These are phyloP conservation scores for Paramacrobiotus metropolitanus DNA, from an alignment of 1,140 invertebrate species.

Conservation along the genomic window DNA sequence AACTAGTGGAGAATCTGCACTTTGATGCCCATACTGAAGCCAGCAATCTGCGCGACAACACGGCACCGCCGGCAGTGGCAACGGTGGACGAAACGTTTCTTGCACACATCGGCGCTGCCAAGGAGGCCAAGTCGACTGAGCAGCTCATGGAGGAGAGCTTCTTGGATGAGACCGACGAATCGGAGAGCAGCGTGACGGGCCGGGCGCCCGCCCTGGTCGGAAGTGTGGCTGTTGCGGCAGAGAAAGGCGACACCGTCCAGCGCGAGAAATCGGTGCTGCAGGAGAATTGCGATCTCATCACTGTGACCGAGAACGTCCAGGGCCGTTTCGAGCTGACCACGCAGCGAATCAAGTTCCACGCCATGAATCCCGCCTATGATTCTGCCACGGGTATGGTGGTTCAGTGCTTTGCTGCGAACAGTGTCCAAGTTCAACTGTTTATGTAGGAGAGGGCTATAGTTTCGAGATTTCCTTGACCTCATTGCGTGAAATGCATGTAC, in stretches of 20 bases:
- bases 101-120: conserved; percentile 13
- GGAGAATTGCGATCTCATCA: conserved; percentile 38
- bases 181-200: conserved; percentile 10
- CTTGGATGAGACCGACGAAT: conserved; percentile 13
- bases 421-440: too few species aligned
- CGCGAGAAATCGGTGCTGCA: conserved; percentile 34
- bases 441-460: conserved; percentile 19
- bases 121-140: conserved; percentile 20
- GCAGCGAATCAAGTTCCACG: neutral
- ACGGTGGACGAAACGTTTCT: neutral
- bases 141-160: conserved; percentile 17
- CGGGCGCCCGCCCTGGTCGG: too few species aligned
- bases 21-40: conserved; percentile 36
- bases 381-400: neutral
- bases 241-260: conserved; percentile 8
- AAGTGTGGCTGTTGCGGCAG: too few species aligned
- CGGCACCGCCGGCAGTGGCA: conserved; percentile 13
- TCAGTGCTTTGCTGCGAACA: too few species aligned
- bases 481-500: conserved; percentile 35
- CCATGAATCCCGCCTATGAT: neutral
- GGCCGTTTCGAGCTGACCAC: conserved; percentile 39
- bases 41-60: conserved; percentile 35
- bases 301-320: conserved; percentile 34
- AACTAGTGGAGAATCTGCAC: conserved; percentile 30
- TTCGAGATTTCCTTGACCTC: conserved; percentile 30